Evolutionary conservation across 1,140 invertebrate species (phyloP), one percentile per base, ranked within the genome.

Genomic region (Bombus huntii): DNA sequence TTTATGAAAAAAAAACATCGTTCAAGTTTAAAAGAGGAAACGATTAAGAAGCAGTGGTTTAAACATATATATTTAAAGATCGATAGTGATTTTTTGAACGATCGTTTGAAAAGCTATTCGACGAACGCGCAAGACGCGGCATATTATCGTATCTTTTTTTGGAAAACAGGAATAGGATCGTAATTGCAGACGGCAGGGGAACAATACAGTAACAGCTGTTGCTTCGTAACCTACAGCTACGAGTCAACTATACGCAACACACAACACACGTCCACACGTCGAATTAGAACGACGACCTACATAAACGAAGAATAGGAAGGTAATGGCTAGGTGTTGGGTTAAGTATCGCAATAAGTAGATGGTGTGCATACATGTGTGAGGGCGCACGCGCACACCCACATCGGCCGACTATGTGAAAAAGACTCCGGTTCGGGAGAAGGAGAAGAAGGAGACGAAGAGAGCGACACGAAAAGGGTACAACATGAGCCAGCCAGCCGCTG

Each of bases 181-280:
- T 81, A 85, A 85, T 79, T 83, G 89, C 81, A 84, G 57, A 62
- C 81, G 71, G 68, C 22, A 37, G n/a, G 57, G 70, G 85, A 90
- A 90, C 89, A 88, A 90, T 90, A 79, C 83, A 80, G 82, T 83
- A 75, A 90, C 91, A 91, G 88, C 92, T 93, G 88, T 91, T 90
- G 89, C 83, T 90, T 87, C 80, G 85, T 89, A 62, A 81, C 75
- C 75, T 86, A 73, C 74, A 75, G 85, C 39, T 66, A 81, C 76
- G 85, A 85, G 75, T 76, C 34, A 71, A 39, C 34, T 84, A 83
- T 84, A 68, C 70, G 62, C 53, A 86, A 77, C 25, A 53, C 44
- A 22, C 62, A 31, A 15, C 53, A 72, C 68, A 62, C 47, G 34
- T 84, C 66, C 73, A 82, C 74, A 53, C 76, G 77, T 90, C 87